These are phyloP conservation scores for Trimorus sp. DNA, from an alignment of 2,888 invertebrate genomes.

Conservation along the genomic window DNA sequence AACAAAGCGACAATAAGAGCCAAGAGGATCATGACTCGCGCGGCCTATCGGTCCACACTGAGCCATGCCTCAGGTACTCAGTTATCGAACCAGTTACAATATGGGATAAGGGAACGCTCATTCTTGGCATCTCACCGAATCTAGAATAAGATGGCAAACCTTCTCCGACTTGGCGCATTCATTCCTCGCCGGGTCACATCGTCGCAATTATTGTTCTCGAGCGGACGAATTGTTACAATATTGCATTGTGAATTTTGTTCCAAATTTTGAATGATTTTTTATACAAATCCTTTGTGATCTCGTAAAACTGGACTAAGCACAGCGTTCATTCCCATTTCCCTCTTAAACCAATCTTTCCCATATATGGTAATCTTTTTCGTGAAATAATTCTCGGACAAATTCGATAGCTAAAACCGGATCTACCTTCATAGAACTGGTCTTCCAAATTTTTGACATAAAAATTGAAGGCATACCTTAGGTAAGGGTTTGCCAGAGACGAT, in stretches of 20 bases:
- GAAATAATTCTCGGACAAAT: too few species aligned
- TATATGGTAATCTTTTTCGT: too few species aligned
- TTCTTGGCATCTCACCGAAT: constrained; percentile 74
- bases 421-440: too few species aligned
- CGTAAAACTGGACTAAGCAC: too few species aligned
- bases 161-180: constrained; percentile 58
- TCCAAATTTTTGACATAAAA: not conserved
- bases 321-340: too few species aligned
- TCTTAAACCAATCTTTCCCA: too few species aligned
- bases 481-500: constrained; percentile 88
- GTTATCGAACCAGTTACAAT: constrained; percentile 73
- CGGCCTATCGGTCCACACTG: constrained; percentile 72
- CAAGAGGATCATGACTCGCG: constrained; percentile 74
- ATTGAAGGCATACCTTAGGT: constrained; percentile 84
- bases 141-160: constrained; percentile 68
- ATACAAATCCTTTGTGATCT: too few species aligned
- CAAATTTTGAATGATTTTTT: too few species aligned
- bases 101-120: constrained; percentile 73
- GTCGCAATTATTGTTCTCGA: constrained; percentile 40
- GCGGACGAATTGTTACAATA: constrained; percentile 7
- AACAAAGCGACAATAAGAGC: constrained; percentile 70
- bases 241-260: too few species aligned
- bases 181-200: constrained; percentile 45
- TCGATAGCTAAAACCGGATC: too few species aligned
- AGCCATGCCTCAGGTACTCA: constrained; percentile 67